phyloP scores from a whole-genome alignment of 2,797 vertebrate species.

The Phrynocephalus guinanensis region DNA sequence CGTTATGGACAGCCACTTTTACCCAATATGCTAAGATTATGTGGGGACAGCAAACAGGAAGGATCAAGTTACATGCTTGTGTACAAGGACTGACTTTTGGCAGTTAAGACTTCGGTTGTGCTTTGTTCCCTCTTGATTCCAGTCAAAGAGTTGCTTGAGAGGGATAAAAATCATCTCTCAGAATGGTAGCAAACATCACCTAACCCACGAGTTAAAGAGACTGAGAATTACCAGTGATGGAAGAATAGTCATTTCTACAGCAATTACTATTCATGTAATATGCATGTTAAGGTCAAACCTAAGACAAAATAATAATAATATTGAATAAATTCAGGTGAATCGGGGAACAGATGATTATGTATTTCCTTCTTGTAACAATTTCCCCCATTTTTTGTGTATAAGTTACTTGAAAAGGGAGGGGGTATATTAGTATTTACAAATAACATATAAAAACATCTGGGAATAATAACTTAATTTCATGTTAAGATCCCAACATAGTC shows the following conservation, averaged over 20 bases:
- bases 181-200: rapidly evolving
- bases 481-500: too few relatives aligned
- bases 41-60: conserved; percentile 50
- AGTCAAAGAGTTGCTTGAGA: not conserved
- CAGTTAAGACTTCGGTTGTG: conserved; percentile 54
- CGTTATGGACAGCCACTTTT: conserved; percentile 57
- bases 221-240: not conserved
- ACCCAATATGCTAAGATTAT: conserved; percentile 55
- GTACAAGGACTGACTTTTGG: conserved; percentile 56
- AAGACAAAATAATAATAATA: rapidly evolving
- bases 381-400: not conserved
- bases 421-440: not conserved
- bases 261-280: not conserved
- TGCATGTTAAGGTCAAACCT: not conserved
- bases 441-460: not conserved
- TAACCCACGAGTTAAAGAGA: not conserved
- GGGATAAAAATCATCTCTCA: conserved; percentile 24
- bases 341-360: not conserved
- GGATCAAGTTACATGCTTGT: conserved; percentile 43
- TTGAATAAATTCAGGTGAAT: not conserved
- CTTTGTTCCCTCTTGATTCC: not conserved
- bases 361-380: not conserved
- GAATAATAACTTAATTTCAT: not conserved
- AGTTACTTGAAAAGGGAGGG: not conserved
- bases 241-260: not conserved